Evolutionary conservation across 2,888 invertebrate genomes (phyloP), one percentile per base, ranked within the genome.

Genomic region (Agrilus mali): DNA sequence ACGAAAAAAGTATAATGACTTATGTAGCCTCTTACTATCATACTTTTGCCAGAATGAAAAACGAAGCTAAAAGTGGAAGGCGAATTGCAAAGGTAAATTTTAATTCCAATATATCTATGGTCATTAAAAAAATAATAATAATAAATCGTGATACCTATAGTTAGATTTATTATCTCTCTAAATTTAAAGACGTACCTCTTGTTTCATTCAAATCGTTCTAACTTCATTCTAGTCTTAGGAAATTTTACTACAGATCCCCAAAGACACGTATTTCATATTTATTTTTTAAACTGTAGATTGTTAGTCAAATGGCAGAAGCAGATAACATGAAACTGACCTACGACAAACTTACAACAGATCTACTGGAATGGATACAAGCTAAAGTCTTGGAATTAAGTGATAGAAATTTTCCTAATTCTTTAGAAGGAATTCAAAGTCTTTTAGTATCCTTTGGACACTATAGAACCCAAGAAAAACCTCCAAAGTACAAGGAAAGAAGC

Each of bases 11-110:
- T 31, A 92, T 98, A 63, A 89, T 98, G 74, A 98, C 97, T 16
- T 98, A 98, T 65, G 95, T 98, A 33, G 96, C 97, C 2, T 93
- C 94, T 13, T 97, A 96, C 70, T 98, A 98, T 69, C 97, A 98
- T 71, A 95, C 96, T 44, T 98, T 98, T 72, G 96, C 97, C 36
- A 78, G 95, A 55, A 95, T 97, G 93, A 97, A 96, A 75, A 94
- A 90, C 62, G 97, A 97, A 63, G 88, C 92, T 72, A 97, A 96
- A 65, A 95, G 95, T 55, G 96, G 96, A 31, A 81, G 92, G 57
- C 78, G 97, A 63, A 96, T 98, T 60, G 96, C 95, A 34, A 98
- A 97, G 69, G 94, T 94, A 66, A 75, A 76, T 67, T 33, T 42
- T 35, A 34, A 43, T 49, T 53, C 42, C 50, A 41, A 46, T 41